Base-by-base conservation (phyloP, 1,140 invertebrate genomes). In the Zophobas atratus region DNA sequence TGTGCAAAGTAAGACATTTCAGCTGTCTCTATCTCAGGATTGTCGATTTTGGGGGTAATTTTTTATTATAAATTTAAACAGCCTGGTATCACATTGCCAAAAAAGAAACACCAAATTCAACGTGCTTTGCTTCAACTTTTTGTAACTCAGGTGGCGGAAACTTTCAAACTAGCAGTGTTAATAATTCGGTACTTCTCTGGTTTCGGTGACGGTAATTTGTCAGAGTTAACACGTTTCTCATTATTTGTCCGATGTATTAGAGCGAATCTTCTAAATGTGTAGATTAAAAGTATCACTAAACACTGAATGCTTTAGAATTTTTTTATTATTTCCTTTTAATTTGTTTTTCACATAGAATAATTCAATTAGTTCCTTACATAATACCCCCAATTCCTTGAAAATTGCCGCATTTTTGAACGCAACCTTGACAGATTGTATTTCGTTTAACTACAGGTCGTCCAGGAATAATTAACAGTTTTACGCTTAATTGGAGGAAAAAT, bases 61-160 rank as follows among this genome's bases (percentile, higher is more conserved):
- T 75, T 63, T 43, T 43, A 35, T 76, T 67, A 80, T 70, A 70
- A 76, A 70, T 73, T 20, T 75, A 57, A 35, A 77, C 81, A 81
- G 80, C 81, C 81, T 82, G 81, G 81, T 81, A 76, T 76, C 81
- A 82, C 81, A 81, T 82, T 82, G 81, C 81, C 79, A 70, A 70
- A 76, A 76, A 75, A 6, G 6, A 38, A 32, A 4, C 36, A 63
- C 32, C 20, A 36, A 41, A 57, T 67, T 57, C 41, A 20, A 20
- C 20, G 20, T 6, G 74, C 55, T 55, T 75, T 57, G 74, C 39
- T 43, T 67, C n/a, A 39, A 20, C 6, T 57, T 57, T 57, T 5
- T 57, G 4, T 43, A 43, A 53, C 0, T 20, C 20, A 53, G 60
- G 60, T 67, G 60, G 60, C 41, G 60, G 60, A 67, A 41, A 67